Percentiles rank a stretch among this genome's conserved stretches.
phyloP scores from a whole-genome alignment of 2,113 vertebrate genomes.

The Toxostoma redivivum region DNA sequence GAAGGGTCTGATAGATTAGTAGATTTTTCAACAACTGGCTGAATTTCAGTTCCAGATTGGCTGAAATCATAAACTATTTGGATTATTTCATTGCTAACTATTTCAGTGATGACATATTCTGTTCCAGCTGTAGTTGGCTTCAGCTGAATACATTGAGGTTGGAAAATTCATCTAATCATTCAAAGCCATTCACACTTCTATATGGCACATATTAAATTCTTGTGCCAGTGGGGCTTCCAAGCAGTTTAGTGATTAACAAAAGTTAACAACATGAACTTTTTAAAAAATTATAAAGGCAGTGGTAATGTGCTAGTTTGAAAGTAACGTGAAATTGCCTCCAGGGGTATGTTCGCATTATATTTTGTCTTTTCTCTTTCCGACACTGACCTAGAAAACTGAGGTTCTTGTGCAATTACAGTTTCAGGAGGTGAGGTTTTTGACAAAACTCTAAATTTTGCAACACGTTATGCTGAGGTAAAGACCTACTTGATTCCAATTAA shows the following conservation, averaged over 20 bases:
- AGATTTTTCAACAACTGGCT: not conserved
- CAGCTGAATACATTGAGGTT: not conserved
- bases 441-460: not conserved
- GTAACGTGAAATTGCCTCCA: not conserved
- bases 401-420: not conserved
- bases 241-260: not conserved
- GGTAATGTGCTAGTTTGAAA: not conserved
- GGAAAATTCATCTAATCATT: not conserved
- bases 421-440: not conserved
- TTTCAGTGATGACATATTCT: not conserved
- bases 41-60: not conserved
- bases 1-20: not conserved
- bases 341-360: not conserved
- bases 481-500: not conserved
- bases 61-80: not conserved
- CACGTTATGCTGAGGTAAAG: not conserved
- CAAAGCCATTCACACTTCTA: not conserved
- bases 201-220: not conserved
- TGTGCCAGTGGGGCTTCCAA: not conserved
- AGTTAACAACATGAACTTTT: not conserved
- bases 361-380: not conserved
- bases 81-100: not conserved
- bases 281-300: not conserved
- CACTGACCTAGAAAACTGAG: not conserved
- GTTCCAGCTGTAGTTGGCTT: not conserved